Base-by-base conservation (phyloP, 2,113 vertebrate genomes). In the Oncorhynchus gorbuscha region DNA sequence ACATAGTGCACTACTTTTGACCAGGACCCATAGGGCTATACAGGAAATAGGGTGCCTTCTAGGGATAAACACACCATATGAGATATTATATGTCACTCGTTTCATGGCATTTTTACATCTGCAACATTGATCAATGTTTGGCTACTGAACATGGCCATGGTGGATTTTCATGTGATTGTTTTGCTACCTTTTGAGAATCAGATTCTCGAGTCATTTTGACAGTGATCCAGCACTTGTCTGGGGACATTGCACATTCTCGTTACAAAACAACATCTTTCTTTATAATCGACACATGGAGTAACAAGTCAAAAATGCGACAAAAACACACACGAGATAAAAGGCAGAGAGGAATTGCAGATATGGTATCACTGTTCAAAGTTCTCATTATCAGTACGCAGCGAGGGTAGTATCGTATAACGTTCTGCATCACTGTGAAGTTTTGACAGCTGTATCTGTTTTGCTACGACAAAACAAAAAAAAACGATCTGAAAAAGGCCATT, bases 141-240 rank as follows among this genome's bases (percentile, higher is more conserved):
- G 12, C 51, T 55, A 55, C 51, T 16, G 51, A 18, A 18, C 14
- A 3, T 18, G 3, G 39, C 39, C n/a, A 26, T 49, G 45, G 22
- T 26, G 48, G 9, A 11, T n/a, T 45, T 9, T 22, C 35, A 65
- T 64, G 22, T 45, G 28, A 64, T 55, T 12, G n/a, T 58, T 32
- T 71, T 64, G 64, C 48, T 8, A 22, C 45, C 5, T 73, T 55
- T 55, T 55, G 59, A 24, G 45, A 32, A 18, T 67, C 3, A 49
- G 66, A 35, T 55, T 24, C n/a, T 20, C n/a, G 66, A 26, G 49
- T 76, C 8, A 55, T 59, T 32, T 75, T 45, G 24, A 45, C 72
- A 81, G 84, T 81, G 79, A 79, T 77, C 81, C 77, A 67, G 70
- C 79, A 77, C 76, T 61, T 71, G 3, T 69, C 71, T 11, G 45